Evolutionary conservation across 2,888 invertebrate genomes (phyloP), one percentile per base, ranked within the genome.

Genomic region (Omphaloscelis lunosa): DNA sequence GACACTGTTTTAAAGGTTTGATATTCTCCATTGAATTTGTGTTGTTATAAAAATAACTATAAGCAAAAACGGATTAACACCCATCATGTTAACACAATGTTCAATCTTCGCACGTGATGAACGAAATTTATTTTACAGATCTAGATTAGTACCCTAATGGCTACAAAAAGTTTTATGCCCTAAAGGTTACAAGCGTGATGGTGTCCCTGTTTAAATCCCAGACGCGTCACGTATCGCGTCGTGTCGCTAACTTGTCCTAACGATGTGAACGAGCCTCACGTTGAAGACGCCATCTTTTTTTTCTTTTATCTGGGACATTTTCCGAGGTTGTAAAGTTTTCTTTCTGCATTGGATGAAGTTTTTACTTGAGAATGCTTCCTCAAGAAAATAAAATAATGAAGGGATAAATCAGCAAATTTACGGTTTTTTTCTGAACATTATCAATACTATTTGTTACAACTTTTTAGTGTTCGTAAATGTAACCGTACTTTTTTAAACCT

Each of bases 241-340:
- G 87, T 83, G 89, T 90, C 92, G 92, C 92, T 91, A 92, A 91
- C 91, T 89, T 91, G 84, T 87, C 77, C 91, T 93, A 93, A 93
- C 92, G 93, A 93, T 89, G 91, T 90, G 71, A 82, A 82, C 71
- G 77, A 71, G 71, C 8, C 59, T n/a, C 67, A 58, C 3, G 9
- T 23, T 45, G 9, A 2, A 53, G 34, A 2, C 51, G 7, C 56
- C 83, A 72, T 77, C 29, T 45, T 77, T 45, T 45, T 58, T 71
- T 51, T n/a, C 6, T 71, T 51, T 56, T 23, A n/a, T 23, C 6
- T 41, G 8, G 61, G 85, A 81, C 48, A 34, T 63, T 75, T 70
- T 51, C 2, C 2, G 5, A 27, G 34, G 2, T 17, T 62, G 11
- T 2, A 4, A 23, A 45, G n/a, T 20, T 51, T 61, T 51, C 15